Evolutionary conservation across 2,113 vertebrate species (phyloP).

Genomic region (Campylomormyrus numenius): DNA sequence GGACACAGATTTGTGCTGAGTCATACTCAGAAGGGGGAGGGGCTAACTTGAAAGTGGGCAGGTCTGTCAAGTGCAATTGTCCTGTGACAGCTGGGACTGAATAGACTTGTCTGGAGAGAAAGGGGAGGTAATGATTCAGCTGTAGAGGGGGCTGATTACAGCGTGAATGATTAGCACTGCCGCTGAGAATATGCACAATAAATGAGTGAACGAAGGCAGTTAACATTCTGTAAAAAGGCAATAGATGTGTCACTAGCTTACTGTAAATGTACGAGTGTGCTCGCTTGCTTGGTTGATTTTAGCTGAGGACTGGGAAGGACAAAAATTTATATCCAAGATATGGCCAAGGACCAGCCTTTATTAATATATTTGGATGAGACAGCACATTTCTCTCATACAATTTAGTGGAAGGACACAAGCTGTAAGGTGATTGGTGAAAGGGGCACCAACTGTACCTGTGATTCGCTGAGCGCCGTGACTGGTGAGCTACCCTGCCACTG

Average conservation of each 20-base stretch:
- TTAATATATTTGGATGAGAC: not conserved
- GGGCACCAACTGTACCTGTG: not conserved
- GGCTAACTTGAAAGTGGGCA: not conserved
- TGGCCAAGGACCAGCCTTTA: not conserved
- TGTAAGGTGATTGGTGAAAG: not conserved
- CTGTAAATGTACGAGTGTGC: not conserved
- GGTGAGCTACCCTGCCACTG: not conserved
- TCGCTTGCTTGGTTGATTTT: not conserved
- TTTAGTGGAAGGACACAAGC: not conserved
- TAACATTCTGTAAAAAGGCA: not conserved
- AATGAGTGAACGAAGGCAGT: not conserved
- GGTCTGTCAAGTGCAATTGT: not conserved
- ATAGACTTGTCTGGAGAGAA: not conserved
- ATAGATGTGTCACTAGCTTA: not conserved
- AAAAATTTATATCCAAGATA: not conserved
- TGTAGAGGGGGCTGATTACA: not conserved
- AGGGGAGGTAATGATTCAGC: not conserved
- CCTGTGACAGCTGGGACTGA: too few relatives aligned
- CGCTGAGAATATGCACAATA: not conserved
- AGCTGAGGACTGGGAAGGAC: not conserved
- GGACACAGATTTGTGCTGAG: constrained; percentile 2
- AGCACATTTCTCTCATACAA: not conserved
- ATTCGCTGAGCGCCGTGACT: not conserved
- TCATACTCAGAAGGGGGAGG: not conserved
- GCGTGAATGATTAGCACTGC: not conserved